phyloP scores from a whole-genome alignment of 2,888 invertebrate genomes.

The Lacanobia wlatinum region DNA sequence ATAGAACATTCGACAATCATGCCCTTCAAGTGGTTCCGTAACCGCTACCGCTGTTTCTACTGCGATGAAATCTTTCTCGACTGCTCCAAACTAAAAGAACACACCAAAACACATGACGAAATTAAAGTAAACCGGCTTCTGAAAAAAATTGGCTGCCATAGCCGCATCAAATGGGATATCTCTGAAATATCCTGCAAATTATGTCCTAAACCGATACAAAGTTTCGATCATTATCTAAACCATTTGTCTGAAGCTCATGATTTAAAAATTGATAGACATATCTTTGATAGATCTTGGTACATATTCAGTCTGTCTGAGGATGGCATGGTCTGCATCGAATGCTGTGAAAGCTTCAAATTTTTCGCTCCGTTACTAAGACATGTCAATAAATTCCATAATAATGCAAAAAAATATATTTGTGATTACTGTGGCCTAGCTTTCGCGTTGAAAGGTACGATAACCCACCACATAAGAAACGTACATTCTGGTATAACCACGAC shows the following conservation, averaged over 20 bases:
- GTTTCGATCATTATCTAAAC: slow-evolving; percentile 66
- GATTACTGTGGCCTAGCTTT: slow-evolving; percentile 75
- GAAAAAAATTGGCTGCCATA: slow-evolving; percentile 46
- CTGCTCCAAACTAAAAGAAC: slow-evolving; percentile 39
- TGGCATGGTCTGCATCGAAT: slow-evolving; percentile 71
- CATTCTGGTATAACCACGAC: slow-evolving; percentile 52
- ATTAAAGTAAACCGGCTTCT: slow-evolving; percentile 25
- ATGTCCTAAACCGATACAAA: slow-evolving; percentile 66
- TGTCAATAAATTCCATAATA: slow-evolving; percentile 71
- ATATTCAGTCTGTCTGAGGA: slow-evolving; percentile 73
- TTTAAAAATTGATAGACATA: slow-evolving; percentile 58
- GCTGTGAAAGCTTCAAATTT: slow-evolving; percentile 70
- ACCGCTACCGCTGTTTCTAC: slow-evolving; percentile 71
- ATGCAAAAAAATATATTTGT: slow-evolving; percentile 69
- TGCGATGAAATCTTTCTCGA: slow-evolving; percentile 62
- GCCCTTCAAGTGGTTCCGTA: slow-evolving; percentile 71
- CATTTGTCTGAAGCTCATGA: slow-evolving; percentile 67
- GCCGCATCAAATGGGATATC: slow-evolving; percentile 75
- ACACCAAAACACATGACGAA: slow-evolving; percentile 29
- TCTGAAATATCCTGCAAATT: slow-evolving; percentile 74
- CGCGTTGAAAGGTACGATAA: slow-evolving; percentile 69
- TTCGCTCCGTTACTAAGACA: slow-evolving; percentile 74
- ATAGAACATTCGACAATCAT: slow-evolving; percentile 68
- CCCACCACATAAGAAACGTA: slow-evolving; percentile 67
- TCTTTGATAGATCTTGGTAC: slow-evolving; percentile 59